A percentile compares a stretch with the other conserved stretches of the same genome.
Evolutionary conservation across 2,113 vertebrate genomes (phyloP).

Genomic region (Galemys pyrenaicus): DNA sequence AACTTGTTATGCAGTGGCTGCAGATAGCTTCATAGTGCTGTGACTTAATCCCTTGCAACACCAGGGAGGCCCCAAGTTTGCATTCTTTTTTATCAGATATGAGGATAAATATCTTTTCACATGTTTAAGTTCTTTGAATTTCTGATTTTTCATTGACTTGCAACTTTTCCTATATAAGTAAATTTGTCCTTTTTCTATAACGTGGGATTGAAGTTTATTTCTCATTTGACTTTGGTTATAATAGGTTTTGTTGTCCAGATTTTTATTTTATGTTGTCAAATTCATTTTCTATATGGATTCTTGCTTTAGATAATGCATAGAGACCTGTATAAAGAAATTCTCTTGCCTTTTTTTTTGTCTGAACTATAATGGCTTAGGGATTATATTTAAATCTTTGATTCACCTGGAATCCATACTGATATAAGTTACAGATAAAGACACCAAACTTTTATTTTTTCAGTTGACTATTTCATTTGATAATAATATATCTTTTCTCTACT

Average conservation of each 20-base stretch:
- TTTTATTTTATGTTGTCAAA: constrained; percentile 17
- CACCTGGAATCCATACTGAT: neutral
- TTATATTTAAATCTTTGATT: constrained; percentile 44
- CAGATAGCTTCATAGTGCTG: too few species aligned
- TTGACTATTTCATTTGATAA: neutral
- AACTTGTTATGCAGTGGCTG: too few species aligned
- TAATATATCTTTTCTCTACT: neutral
- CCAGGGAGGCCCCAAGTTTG: too few species aligned
- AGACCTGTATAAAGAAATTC: neutral
- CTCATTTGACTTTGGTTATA: neutral
- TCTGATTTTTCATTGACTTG: neutral
- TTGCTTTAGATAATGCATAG: neutral
- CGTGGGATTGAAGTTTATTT: neutral
- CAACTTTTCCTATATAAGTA: neutral
- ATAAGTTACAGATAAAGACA: neutral
- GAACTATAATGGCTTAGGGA: neutral
- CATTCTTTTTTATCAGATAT: neutral
- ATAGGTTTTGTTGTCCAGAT: neutral
- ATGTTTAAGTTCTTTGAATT: neutral
- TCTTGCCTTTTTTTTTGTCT: neutral
- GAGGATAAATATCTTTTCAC: neutral
- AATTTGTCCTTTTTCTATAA: neutral
- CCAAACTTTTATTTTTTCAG: neutral
- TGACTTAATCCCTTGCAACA: too few species aligned
- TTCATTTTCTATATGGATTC: neutral